Conservation (phyloP, 2,888 invertebrate genomes). For the Lissonota sp. region DNA sequence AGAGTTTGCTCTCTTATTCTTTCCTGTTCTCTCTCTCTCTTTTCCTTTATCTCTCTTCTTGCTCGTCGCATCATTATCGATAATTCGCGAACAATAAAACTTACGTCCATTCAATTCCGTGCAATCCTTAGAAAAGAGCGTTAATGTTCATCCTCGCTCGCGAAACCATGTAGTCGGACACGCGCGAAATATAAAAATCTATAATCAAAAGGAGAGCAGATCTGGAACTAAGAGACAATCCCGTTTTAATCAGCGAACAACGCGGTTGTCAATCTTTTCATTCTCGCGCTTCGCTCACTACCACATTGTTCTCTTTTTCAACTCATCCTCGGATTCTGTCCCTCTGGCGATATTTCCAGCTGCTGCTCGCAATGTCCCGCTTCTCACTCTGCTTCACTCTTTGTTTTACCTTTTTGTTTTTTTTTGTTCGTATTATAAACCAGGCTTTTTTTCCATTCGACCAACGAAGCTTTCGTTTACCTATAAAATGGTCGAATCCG, state of each 20-base stretch:
- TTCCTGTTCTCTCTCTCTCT: slow-evolving; percentile 1
- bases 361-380: slow-evolving; percentile 1
- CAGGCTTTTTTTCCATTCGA: slow-evolving; percentile 21
- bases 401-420: slow-evolving; percentile 5
- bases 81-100: slow-evolving; percentile 34
- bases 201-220: slow-evolving; percentile 38
- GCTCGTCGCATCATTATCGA: slow-evolving; percentile 16
- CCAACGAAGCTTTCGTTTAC: slow-evolving; percentile 8
- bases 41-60: not conserved
- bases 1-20: not conserved
- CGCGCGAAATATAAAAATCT: slow-evolving; percentile 30
- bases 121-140: slow-evolving; percentile 5
- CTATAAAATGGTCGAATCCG: slow-evolving; percentile 5
- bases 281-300: slow-evolving; percentile 3
- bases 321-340: slow-evolving; percentile 9
- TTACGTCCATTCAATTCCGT: not conserved
- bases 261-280: slow-evolving; percentile 46
- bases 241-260: slow-evolving; percentile 43
- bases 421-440: not conserved
- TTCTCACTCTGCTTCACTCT: slow-evolving; percentile 4
- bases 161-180: slow-evolving; percentile 21
- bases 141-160: slow-evolving; percentile 6
- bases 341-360: slow-evolving; percentile 28
- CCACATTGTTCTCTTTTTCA: not conserved
- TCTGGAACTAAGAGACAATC: slow-evolving; percentile 15